Base-by-base conservation (phyloP, 1,140 invertebrate genomes). In the Drosophila repleta region DNA sequence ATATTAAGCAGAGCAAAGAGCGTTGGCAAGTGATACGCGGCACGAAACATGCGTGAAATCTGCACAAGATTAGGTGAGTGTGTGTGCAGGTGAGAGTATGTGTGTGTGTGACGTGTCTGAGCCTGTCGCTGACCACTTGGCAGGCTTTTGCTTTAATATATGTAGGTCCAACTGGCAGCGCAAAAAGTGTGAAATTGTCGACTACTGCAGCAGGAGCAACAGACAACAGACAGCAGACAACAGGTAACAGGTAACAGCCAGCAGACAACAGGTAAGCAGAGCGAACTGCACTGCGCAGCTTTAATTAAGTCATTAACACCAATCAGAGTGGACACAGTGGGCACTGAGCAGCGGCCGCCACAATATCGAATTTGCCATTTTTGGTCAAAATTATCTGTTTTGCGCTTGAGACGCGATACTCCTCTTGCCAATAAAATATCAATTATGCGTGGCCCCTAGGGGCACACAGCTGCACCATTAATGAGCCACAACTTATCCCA, bases 241-340 rank as follows among this genome's bases (percentile, higher is more conserved):
- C 35, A 15, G n/a, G 17, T 3, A 29, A 29, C 26, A 17, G 39
- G 17, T 13, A 2, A 5, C 43, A 20, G 15, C 17, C 24, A 15
- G 29, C 53, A 39, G 29, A 20, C 24, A 57, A 46, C 68, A 60
- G 63, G 69, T 60, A 58, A 49, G 46, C 32, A 41, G 35, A 45
- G 35, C 29, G 45, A 43, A 65, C 43, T 32, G 57, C 45, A 49
- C 56, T 61, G 65, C 62, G 45, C 45, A 74, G 85, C 76, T 87
- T 87, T 90, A 90, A 90, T 90, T 90, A 90, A 90, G 87, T 87
- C 87, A 90, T 90, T 90, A 90, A 90, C 87, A 90, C 87, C 87
- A 72, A 76, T 66, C 57, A 51, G 43, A 82, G 45, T 46, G 70
- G 72, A 32, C 39, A 37, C 48, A 43, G 39, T 43, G 39, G 11